Evolutionary conservation across 2,888 invertebrate genomes (phyloP).

Genomic region (Drosophila gaucha): DNA sequence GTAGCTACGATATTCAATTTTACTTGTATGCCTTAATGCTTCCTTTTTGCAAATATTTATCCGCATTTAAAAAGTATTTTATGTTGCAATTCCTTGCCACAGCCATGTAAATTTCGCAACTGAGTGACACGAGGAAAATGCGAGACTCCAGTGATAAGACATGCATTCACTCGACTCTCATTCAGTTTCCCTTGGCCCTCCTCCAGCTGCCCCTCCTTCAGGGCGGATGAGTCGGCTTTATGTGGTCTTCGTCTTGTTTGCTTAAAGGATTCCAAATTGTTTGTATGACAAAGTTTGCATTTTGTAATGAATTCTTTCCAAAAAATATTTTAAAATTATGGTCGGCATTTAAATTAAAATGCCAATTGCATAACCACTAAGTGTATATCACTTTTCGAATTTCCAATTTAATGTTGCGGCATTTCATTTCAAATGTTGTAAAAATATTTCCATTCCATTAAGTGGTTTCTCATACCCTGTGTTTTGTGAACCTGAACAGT

Average conservation of each 20-base stretch:
- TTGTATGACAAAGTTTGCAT: slow-evolving; percentile 72
- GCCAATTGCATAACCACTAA: neutral
- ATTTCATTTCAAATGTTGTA: neutral
- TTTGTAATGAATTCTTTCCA: slow-evolving; percentile 69
- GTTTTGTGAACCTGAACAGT: neutral
- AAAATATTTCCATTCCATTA: neutral
- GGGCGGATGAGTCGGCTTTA: slow-evolving; percentile 40
- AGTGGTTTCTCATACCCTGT: neutral
- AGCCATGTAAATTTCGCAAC: slow-evolving; percentile 29
- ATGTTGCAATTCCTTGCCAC: slow-evolving; percentile 59
- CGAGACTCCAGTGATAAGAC: slow-evolving; percentile 64
- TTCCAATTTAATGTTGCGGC: neutral
- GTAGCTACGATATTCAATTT: slow-evolving; percentile 26
- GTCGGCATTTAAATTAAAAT: slow-evolving; percentile 67
- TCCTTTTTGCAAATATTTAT: slow-evolving; percentile 64
- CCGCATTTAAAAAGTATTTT: slow-evolving; percentile 70
- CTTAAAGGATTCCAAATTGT: slow-evolving; percentile 58
- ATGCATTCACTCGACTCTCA: slow-evolving; percentile 46
- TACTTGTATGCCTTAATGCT: slow-evolving; percentile 21
- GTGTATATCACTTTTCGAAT: neutral
- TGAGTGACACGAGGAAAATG: slow-evolving; percentile 34
- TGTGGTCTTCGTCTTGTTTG: slow-evolving; percentile 54
- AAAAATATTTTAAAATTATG: slow-evolving; percentile 68
- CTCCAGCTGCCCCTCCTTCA: too few species aligned
- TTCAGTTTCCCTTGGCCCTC: neutral